Evolutionary conservation across 2,888 invertebrate genomes (phyloP).

Genomic region (Limnephilus auricula): DNA sequence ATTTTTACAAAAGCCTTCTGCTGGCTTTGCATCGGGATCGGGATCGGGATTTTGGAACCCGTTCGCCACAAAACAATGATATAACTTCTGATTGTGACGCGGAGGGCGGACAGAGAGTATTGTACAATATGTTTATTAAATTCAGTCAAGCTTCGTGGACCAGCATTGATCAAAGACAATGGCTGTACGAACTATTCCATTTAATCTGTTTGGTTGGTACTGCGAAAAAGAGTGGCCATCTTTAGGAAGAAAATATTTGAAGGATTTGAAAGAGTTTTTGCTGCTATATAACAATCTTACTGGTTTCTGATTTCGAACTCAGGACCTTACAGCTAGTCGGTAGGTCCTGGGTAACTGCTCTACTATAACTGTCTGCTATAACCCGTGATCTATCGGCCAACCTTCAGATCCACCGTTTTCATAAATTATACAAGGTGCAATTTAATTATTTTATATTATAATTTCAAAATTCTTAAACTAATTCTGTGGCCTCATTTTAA

Average conservation of each 20-base stretch:
- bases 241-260: no score
- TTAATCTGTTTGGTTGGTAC: neutral
- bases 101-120: neutral
- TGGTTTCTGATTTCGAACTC: no score
- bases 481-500: no score
- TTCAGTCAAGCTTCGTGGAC: neutral
- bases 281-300: no score
- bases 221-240: no score
- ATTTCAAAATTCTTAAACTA: no score
- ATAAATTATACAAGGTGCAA: neutral
- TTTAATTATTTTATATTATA: neutral
- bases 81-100: constrained; percentile 21
- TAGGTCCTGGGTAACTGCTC: no score
- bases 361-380: no score
- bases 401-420: neutral
- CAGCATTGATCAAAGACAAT: neutral
- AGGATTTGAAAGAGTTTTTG: no score
- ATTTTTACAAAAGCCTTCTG: neutral
- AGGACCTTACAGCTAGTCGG: no score
- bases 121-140: constrained; percentile 14
- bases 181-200: neutral
- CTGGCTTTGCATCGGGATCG: neutral
- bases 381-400: neutral
- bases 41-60: neutral
- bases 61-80: constrained; percentile 32